Evolutionary conservation across 2,888 invertebrate genomes (phyloP).

Genomic region (Stratiomys singularior): DNA sequence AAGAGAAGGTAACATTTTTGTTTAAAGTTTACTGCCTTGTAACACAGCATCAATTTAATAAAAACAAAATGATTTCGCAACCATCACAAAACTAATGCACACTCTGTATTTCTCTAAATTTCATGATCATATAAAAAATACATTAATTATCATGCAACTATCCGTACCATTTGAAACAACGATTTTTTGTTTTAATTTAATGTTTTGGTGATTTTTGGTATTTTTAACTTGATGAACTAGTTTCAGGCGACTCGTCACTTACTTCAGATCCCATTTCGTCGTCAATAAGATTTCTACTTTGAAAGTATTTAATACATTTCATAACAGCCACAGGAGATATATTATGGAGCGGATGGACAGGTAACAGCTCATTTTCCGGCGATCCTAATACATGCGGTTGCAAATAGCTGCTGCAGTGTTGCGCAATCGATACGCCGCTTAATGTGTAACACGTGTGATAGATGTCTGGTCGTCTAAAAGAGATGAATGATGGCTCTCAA

Average conservation of each 20-base stretch:
- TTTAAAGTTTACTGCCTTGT: no score
- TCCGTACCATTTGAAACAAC: background rate
- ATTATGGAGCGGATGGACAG: slow-evolving; percentile 86
- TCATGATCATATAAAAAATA: slow-evolving; percentile 12
- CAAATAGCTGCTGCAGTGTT: slow-evolving; percentile 70
- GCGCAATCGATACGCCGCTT: slow-evolving; percentile 94
- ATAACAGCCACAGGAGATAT: slow-evolving; percentile 75
- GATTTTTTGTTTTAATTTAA: background rate
- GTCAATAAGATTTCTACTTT: background rate
- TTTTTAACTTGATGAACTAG: background rate
- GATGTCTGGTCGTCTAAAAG: slow-evolving; percentile 83
- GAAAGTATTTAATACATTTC: slow-evolving; percentile 54
- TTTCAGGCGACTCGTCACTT: background rate
- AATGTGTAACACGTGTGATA: slow-evolving; percentile 98
- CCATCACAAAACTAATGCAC: background rate
- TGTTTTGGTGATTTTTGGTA: no score
- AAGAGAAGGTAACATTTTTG: no score
- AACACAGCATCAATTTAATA: no score
- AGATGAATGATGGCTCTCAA: slow-evolving; percentile 42
- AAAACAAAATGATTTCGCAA: no score
- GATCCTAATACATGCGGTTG: slow-evolving; percentile 73
- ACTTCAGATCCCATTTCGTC: slow-evolving; percentile 14
- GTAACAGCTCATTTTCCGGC: slow-evolving; percentile 75
- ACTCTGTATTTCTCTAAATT: slow-evolving; percentile 16
- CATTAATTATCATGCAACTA: background rate